Evolutionary conservation across 2,888 invertebrate species (phyloP).

Genomic region (Hypomecis atomaria): DNA sequence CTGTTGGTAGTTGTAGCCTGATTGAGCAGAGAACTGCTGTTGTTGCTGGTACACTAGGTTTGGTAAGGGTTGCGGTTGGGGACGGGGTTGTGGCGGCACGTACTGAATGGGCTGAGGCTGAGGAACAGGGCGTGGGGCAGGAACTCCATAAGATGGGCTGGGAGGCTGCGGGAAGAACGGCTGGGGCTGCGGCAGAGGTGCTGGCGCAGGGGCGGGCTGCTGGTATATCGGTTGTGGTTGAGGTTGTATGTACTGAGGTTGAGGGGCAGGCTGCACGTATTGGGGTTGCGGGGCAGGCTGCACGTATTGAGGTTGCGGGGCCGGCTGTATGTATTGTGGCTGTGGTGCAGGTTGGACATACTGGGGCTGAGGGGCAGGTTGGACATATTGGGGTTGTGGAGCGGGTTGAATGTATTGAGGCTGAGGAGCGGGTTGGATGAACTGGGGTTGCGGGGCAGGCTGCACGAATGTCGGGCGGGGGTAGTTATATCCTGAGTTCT

Average conservation of each 20-base stretch:
- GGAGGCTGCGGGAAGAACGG: constrained; percentile 39
- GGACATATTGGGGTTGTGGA: constrained; percentile 36
- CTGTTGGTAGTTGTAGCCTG: constrained; percentile 43
- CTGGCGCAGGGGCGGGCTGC: constrained; percentile 26
- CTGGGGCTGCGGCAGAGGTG: constrained; percentile 39
- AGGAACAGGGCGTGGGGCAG: constrained; percentile 42
- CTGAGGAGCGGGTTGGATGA: constrained; percentile 27
- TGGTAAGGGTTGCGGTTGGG: constrained; percentile 37
- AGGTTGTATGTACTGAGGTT: constrained; percentile 25
- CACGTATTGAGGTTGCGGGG: constrained; percentile 27
- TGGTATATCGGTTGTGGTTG: constrained; percentile 33
- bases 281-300: constrained; percentile 26
- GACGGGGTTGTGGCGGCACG: constrained; percentile 42
- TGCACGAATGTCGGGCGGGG: constrained; percentile 51
- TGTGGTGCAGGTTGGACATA: constrained; percentile 40
- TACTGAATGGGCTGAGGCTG: constrained; percentile 39
- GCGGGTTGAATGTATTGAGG: constrained; percentile 41
- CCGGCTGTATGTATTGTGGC: constrained; percentile 33
- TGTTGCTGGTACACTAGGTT: constrained; percentile 42
- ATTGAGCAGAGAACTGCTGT: constrained; percentile 46
- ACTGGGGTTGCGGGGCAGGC: constrained; percentile 27
- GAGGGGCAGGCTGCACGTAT: constrained; percentile 20
- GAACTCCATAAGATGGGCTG: constrained; percentile 31
- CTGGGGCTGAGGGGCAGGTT: constrained; percentile 22
- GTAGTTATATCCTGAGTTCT: constrained; percentile 56